Conservation (phyloP, 2,797 vertebrate species). For the Sebastes taczanowskii region DNA sequence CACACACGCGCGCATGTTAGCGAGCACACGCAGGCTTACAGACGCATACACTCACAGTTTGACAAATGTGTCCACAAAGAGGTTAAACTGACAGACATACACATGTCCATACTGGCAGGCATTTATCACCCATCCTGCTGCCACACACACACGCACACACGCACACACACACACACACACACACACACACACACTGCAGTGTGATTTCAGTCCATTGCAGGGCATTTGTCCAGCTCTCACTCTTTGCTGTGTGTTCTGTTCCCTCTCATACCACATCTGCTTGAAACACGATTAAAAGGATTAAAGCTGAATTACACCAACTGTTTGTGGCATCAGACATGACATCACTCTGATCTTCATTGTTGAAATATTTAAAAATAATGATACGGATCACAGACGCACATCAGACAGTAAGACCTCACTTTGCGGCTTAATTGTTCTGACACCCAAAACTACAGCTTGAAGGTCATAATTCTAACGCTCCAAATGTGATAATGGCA, state of each 20-base stretch:
- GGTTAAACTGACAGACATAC: constrained; percentile 50
- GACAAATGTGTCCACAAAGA: constrained; percentile 49
- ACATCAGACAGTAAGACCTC: constrained; percentile 34
- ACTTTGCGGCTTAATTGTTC: constrained; percentile 9
- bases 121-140: constrained; percentile 47
- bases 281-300: constrained; percentile 40
- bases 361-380: neutral
- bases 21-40: constrained; percentile 1
- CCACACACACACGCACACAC: neutral
- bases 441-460: constrained; percentile 26
- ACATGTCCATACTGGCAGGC: constrained; percentile 59
- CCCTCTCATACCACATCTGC: constrained; percentile 37
- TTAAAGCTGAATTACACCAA: constrained; percentile 37
- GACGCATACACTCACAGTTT: constrained; percentile 27
- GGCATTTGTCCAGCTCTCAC: constrained; percentile 56
- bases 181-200: neutral
- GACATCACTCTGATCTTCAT: constrained; percentile 11
- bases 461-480: constrained; percentile 15
- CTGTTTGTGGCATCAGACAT: constrained; percentile 11
- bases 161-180: neutral
- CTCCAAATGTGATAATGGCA: constrained; percentile 10
- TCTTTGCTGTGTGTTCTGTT: constrained; percentile 21
- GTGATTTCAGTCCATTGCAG: constrained; percentile 33
- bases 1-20: neutral
- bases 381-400: neutral